Evolutionary conservation across 2,797 vertebrate species (phyloP).

Genomic region (Acridotheres tristis): DNA sequence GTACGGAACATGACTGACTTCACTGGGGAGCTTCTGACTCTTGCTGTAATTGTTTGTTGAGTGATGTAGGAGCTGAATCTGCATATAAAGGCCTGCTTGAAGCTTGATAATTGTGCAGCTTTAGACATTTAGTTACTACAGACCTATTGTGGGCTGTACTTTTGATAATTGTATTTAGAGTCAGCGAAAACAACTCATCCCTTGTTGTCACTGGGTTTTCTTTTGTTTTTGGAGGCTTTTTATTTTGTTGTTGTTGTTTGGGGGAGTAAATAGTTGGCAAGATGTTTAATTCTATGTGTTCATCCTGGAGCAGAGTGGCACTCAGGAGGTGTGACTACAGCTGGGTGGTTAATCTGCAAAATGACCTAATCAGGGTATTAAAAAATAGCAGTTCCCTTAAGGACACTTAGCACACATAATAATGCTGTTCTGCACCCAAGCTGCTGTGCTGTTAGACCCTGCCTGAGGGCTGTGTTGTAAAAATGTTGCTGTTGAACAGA

Average conservation of each 20-base stretch:
- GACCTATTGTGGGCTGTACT: background rate
- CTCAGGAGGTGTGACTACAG: background rate
- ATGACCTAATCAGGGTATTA: slow-evolving; percentile 10
- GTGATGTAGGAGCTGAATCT: background rate
- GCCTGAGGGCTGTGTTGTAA: slow-evolving; percentile 47
- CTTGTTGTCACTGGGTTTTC: background rate
- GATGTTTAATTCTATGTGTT: background rate
- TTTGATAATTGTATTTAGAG: background rate
- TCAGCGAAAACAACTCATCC: background rate
- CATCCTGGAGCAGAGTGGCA: background rate
- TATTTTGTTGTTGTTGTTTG: background rate
- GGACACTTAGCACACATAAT: background rate
- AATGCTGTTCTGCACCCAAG: background rate
- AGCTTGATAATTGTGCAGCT: background rate
- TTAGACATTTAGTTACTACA: background rate
- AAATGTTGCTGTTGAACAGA: slow-evolving; percentile 55
- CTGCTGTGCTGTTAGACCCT: slow-evolving; percentile 1
- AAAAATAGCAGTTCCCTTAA: slow-evolving; percentile 9
- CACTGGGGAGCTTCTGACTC: background rate
- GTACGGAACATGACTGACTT: background rate
- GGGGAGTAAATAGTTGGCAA: background rate
- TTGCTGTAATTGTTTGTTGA: background rate
- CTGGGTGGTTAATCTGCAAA: slow-evolving; percentile 15
- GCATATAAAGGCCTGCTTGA: background rate
- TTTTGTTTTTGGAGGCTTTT: background rate